Evolutionary conservation across 2,888 invertebrate species (phyloP), one percentile per base, ranked within the genome.

Genomic region (Pseudococcus jackbeardsleyi): DNA sequence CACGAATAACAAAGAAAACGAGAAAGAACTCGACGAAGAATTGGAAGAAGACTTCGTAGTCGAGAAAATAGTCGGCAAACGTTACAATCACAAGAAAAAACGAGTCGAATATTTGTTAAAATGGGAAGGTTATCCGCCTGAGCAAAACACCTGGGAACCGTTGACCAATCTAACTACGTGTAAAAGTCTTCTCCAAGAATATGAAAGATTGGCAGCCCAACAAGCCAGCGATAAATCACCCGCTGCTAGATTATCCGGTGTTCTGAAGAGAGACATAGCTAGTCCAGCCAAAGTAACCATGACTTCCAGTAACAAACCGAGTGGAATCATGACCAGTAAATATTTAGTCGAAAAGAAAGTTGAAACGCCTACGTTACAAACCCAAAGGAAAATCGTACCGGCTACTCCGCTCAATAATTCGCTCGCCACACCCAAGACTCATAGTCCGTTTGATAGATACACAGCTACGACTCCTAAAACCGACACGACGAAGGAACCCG

Each of bases 91-190:
- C 9, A 93, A 95, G 19, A 93, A 92, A 90, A 93, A 94, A 89
- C 95, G 95, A 91, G 95, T 94, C 90, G 96, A 96, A 92, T 97
- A 96, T 92, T 92, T 96, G 90, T 94, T 97, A 85, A 97, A 96
- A 91, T 97, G 96, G 96, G 96, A 96, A 91, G 95, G 95, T 84
- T 95, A 95, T 90, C 93, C 95, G 39, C 94, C 95, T 91, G 95
- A 96, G 89, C 94, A 95, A 90, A 96, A 96, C 91, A 96, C 96
- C 7, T 97, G 96, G 96, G 96, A 97, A 91, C 95, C 96, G 0
- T 93, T 95, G 42, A 94, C 94, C 88, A 95, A 96, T 91, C 93
- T 96, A 91, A 94, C 94, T 89, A 94, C 95, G 0, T 96, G 96
- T 91, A 95, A 95, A 91, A 94, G 94, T 90, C 92, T 96, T 89